Conservation (phyloP, 2,113 vertebrate species). For the Lates calcarifer region DNA sequence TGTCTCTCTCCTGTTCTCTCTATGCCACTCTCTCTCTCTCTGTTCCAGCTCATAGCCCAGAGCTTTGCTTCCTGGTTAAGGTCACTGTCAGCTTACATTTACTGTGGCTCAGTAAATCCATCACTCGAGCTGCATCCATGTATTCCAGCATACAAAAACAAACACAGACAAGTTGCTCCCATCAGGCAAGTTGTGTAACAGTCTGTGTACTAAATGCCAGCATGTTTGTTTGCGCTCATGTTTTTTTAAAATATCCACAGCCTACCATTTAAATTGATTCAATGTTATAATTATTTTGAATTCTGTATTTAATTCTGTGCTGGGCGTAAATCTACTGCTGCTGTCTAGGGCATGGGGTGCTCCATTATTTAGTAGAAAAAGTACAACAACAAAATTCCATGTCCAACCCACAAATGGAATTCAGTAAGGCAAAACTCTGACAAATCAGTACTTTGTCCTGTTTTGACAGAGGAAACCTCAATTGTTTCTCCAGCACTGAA, state of each 20-base stretch:
- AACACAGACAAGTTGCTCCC: conserved; percentile 12
- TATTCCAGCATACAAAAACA: conserved; percentile 22
- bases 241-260: no score
- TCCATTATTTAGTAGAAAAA: conserved; percentile 7
- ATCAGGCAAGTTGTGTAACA: conserved; percentile 9
- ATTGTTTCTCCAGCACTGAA: not conserved
- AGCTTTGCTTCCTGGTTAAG: conserved; percentile 61
- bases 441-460: not conserved
- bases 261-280: no score
- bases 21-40: not conserved
- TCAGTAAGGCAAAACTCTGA: not conserved
- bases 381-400: not conserved
- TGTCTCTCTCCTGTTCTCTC: conserved; percentile 7
- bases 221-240: not conserved
- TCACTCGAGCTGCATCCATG: conserved; percentile 19
- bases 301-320: not conserved
- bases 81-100: conserved; percentile 67
- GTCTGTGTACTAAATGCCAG: not conserved
- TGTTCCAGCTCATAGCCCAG: conserved; percentile 40
- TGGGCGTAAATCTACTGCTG: not conserved
- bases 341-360: not conserved
- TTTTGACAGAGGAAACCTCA: not conserved
- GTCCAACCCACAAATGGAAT: not conserved
- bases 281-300: no score
- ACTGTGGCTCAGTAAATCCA: conserved; percentile 55